Evolutionary conservation across 2,888 invertebrate species (phyloP).

Genomic region (Nephrotoma flavescens): DNA sequence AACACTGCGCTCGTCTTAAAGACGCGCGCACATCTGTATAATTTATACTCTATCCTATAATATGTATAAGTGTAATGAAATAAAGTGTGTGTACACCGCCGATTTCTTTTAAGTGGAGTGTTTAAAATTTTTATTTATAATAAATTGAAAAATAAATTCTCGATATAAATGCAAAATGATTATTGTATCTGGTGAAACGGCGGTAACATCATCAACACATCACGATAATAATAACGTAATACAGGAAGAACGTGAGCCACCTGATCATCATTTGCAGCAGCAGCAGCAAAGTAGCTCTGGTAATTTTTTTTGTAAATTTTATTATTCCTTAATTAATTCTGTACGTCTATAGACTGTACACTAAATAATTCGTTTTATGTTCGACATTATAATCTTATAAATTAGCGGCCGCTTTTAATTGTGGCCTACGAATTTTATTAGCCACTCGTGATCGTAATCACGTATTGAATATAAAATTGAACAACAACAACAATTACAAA

Average conservation of each 20-base stretch:
- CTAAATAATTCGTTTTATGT: too few species aligned
- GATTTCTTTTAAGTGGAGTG: neutral
- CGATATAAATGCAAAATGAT: neutral
- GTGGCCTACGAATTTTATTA: too few species aligned
- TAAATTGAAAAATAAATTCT: neutral
- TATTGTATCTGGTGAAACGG: neutral
- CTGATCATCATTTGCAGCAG: neutral
- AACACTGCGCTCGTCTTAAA: neutral
- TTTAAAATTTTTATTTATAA: neutral
- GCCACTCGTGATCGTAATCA: too few species aligned
- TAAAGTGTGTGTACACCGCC: neutral
- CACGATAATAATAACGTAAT: neutral
- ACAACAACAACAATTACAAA: too few species aligned
- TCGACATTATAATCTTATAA: too few species aligned
- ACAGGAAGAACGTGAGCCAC: slow-evolving; percentile 3
- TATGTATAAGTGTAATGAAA: neutral
- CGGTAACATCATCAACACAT: neutral
- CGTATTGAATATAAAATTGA: too few species aligned
- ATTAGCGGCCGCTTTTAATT: too few species aligned
- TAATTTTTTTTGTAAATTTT: neutral
- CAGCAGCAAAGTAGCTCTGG: neutral
- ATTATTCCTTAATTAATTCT: neutral
- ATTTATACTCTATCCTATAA: neutral
- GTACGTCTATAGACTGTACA: too few species aligned
- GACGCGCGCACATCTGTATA: neutral